Conservation (phyloP, 2,113 vertebrate genomes). For the rabbit (Oryctolagus cuniculus) region mOryCun1.1 NC_091434.1:135468501-135469000, state of each 20-base stretch:
- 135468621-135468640: background rate
- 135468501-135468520: too few species aligned
- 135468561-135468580: too few species aligned
- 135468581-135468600: too few species aligned
- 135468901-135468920: background rate
- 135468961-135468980: too few species aligned
- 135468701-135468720: background rate
- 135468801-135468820: background rate
- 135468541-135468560: too few species aligned
- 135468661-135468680: conserved; percentile 36
- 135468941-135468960: background rate
- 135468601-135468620: too few species aligned
- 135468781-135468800: background rate
- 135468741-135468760: background rate
- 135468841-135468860: background rate
- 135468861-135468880: conserved; percentile 11
- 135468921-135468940: background rate
- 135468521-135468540: too few species aligned
- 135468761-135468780: background rate
- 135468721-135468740: background rate
- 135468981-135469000: too few species aligned
- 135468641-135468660: conserved; percentile 29
- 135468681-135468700: conserved; percentile 26
- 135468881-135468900: conserved; percentile 32
- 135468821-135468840: background rate